A percentile compares a stretch with the other conserved stretches of the same genome.
Evolutionary conservation across 2,113 vertebrate genomes (phyloP).

Genomic region (Asarcornis scutulata): DNA sequence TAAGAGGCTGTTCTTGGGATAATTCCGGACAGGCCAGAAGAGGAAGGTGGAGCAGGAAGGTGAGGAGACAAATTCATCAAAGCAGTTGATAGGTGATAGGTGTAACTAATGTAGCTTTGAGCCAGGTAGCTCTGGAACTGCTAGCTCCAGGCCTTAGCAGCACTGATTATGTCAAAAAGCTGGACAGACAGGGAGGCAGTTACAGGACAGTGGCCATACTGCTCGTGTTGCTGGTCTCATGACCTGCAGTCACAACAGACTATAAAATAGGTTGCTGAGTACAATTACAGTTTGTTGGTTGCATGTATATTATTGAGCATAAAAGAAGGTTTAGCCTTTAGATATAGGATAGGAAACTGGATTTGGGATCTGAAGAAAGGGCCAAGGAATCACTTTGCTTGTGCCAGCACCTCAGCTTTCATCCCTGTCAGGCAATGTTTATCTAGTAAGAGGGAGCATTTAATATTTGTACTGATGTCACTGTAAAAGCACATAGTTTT

Average conservation of each 20-base stretch:
- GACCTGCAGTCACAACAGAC: neutral
- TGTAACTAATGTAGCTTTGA: neutral
- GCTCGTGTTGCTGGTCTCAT: neutral
- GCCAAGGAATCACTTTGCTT: neutral
- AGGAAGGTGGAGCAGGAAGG: neutral
- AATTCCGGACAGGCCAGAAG: neutral
- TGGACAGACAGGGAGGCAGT: neutral
- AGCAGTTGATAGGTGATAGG: fast-evolving
- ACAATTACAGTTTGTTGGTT: neutral
- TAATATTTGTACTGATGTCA: neutral
- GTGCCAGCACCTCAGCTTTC: neutral
- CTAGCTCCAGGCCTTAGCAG: fast-evolving
- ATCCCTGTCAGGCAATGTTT: neutral
- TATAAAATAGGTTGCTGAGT: neutral
- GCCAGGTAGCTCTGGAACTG: neutral
- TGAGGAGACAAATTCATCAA: neutral
- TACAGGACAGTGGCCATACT: neutral
- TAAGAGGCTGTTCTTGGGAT: neutral
- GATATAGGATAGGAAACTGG: neutral
- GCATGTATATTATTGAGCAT: neutral
- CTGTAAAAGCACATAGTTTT: neutral
- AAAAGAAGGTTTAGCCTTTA: neutral
- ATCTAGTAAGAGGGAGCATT: neutral
- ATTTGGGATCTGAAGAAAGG: neutral
- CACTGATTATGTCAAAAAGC: fast-evolving